Percentiles rank a stretch among this genome's conserved stretches.
These are phyloP conservation scores for Mythimna pallens DNA, from an alignment of 2,888 invertebrate genomes.

Conservation along the genomic window DNA sequence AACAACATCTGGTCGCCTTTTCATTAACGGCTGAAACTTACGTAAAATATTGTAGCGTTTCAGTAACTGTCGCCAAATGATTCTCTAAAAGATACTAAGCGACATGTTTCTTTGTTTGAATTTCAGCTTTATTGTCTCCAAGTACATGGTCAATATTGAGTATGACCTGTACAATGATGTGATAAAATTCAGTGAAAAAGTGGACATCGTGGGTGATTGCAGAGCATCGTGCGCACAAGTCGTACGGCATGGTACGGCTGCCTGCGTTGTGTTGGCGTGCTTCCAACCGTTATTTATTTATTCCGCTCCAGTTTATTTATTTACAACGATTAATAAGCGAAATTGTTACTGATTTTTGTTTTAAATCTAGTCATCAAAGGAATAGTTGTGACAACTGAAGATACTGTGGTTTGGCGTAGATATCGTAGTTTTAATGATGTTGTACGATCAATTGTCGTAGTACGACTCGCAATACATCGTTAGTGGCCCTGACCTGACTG, in stretches of 20 bases:
- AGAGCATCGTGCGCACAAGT: conserved; percentile 72
- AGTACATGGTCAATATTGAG: conserved; percentile 26
- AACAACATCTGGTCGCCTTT: conserved; percentile 53
- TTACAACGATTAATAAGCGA: conserved; percentile 72
- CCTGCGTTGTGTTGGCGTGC: conserved; percentile 72
- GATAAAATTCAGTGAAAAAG: conserved; percentile 65
- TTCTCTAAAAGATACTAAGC: conserved; percentile 24
- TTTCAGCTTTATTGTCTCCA: conserved; percentile 30
- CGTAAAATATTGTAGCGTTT: conserved; percentile 41
- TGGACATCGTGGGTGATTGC: conserved; percentile 67
- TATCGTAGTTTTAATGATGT: conserved; percentile 12
- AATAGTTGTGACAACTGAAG: conserved; percentile 50
- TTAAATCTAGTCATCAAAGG: conserved; percentile 67
- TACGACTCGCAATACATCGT: not conserved
- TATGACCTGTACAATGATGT: conserved; percentile 14
- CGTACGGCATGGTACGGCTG: conserved; percentile 57
- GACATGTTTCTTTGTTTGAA: conserved; percentile 3
- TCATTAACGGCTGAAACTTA: conserved; percentile 45
- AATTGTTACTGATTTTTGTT: conserved; percentile 68
- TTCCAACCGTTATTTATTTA: conserved; percentile 80
- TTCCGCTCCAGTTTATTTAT: conserved; percentile 80
- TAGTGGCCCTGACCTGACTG: too few species aligned
- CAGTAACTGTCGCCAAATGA: conserved; percentile 36
- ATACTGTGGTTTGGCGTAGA: conserved; percentile 22
- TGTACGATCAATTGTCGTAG: not conserved